These are phyloP conservation scores for Acrocephalus arundinaceus DNA, from an alignment of 2,113 vertebrate species.

Conservation along the genomic window DNA sequence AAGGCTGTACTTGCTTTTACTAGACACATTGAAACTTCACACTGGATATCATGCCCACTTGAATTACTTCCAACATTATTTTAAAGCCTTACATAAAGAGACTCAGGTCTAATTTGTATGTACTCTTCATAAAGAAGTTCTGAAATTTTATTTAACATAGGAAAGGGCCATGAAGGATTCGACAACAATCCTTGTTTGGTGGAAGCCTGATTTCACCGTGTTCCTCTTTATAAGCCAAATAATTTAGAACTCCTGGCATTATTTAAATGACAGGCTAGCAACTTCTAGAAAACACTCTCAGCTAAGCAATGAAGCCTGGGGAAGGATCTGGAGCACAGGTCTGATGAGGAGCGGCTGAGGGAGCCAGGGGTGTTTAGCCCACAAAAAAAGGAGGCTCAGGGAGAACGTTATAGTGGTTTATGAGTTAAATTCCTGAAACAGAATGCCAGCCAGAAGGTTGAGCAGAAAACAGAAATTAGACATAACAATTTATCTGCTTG, in stretches of 20 bases:
- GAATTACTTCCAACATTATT: not conserved
- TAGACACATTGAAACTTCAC: not conserved
- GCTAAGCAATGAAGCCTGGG: not conserved
- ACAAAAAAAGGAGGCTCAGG: not conserved
- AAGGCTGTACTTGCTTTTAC: not conserved
- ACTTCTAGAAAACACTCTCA: not conserved
- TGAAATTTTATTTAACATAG: not conserved
- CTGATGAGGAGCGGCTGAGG: not conserved
- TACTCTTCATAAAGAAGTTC: not conserved
- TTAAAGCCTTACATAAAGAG: not conserved
- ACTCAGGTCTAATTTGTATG: not conserved
- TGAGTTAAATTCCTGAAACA: not conserved
- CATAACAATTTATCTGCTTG: not conserved
- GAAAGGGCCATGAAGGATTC: not conserved
- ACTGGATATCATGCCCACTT: not conserved
- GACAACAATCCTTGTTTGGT: not conserved
- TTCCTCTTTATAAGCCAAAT: not conserved
- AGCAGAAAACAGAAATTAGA: not conserved
- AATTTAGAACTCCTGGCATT: not conserved
- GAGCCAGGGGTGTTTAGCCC: not conserved
- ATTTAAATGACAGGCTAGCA: not conserved
- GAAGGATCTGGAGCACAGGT: not conserved
- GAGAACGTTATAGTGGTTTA: not conserved
- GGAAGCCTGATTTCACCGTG: not conserved
- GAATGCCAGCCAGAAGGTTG: not conserved